Evolutionary conservation across 2,797 vertebrate genomes (phyloP).

Genomic region (Artibeus jamaicensis): DNA sequence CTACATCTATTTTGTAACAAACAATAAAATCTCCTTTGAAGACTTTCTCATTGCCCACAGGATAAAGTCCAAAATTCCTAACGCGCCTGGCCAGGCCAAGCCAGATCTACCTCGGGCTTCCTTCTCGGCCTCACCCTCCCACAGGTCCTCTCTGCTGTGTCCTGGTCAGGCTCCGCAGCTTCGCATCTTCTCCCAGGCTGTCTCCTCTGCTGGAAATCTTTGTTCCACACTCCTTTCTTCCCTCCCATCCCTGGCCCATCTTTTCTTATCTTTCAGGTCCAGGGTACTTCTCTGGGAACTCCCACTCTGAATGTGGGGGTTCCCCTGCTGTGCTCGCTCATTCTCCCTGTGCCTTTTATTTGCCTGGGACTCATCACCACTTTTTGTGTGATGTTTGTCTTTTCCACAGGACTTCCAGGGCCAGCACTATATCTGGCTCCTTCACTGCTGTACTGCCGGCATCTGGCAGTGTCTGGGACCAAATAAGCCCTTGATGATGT

Average conservation of each 20-base stretch:
- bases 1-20: not conserved
- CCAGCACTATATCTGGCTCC: not conserved
- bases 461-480: not conserved
- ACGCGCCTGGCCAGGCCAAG: not conserved
- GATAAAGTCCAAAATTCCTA: not conserved
- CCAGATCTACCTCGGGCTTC: not conserved
- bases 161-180: not conserved
- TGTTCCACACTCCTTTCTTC: not conserved
- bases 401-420: not conserved
- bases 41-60: not conserved
- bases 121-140: not conserved
- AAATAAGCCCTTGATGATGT: not conserved
- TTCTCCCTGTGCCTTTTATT: not conserved
- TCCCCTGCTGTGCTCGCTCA: not conserved
- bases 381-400: not conserved
- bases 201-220: not conserved
- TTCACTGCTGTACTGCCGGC: not conserved
- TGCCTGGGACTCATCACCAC: not conserved
- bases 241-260: not conserved
- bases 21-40: not conserved
- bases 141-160: not conserved
- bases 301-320: no score
- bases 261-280: not conserved
- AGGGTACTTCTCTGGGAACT: not conserved
- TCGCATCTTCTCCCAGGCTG: not conserved